A percentile compares a stretch with the other conserved stretches of the same genome.
Evolutionary conservation across 2,113 vertebrate species (phyloP).

Genomic region (Salvelinus alpinus): DNA sequence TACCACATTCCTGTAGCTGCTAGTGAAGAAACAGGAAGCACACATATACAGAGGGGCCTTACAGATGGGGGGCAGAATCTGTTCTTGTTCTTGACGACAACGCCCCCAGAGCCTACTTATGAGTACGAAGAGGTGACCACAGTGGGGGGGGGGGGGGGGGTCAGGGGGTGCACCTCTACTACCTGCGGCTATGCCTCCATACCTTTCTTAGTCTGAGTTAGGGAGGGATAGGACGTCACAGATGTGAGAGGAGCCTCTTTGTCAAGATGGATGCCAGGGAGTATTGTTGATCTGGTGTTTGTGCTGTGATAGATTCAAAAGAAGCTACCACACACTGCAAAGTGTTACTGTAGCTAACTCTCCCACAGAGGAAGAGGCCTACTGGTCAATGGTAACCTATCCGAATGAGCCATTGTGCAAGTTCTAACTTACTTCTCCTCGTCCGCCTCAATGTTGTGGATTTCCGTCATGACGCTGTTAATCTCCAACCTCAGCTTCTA

Average conservation of each 20-base stretch:
- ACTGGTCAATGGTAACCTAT: conserved; percentile 22
- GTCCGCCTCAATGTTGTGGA: conserved; percentile 70
- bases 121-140: background rate
- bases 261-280: background rate
- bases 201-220: background rate
- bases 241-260: background rate
- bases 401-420: background rate
- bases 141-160: too few relatives aligned
- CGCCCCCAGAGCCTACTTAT: background rate
- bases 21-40: conserved; percentile 11
- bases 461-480: conserved; percentile 71
- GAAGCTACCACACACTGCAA: too few relatives aligned
- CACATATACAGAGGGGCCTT: background rate
- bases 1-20: background rate
- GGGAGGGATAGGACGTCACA: background rate
- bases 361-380: background rate
- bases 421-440: conserved; percentile 77
- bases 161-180: background rate
- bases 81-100: background rate
- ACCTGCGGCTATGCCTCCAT: background rate
- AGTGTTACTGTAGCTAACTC: background rate
- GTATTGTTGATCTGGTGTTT: background rate
- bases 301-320: background rate
- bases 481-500: conserved; percentile 86
- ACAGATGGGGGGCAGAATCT: background rate